phyloP scores from a whole-genome alignment of 2,888 invertebrate genomes.

The Limnephilus rhombicus region DNA sequence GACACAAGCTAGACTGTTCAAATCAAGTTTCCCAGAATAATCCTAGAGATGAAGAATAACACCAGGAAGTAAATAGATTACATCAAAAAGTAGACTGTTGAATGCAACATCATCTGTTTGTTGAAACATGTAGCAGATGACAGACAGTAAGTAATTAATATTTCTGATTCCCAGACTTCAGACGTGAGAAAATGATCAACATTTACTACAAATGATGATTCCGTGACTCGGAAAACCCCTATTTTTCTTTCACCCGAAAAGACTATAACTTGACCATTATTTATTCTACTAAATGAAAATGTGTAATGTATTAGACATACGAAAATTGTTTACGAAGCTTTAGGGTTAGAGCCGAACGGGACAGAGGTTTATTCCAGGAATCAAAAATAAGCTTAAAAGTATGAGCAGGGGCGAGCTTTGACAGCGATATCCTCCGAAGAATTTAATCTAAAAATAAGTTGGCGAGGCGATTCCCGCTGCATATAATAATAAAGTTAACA shows the following conservation, averaged over 20 bases:
- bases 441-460: constrained; percentile 7
- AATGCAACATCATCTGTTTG: neutral
- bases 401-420: neutral
- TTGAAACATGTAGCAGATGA: neutral
- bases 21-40: neutral
- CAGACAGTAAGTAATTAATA: neutral
- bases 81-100: neutral
- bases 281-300: neutral
- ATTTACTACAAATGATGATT: neutral
- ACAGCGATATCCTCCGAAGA: neutral
- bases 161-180: neutral
- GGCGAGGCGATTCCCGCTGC: neutral
- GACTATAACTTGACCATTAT: neutral
- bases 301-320: neutral
- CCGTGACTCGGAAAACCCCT: neutral
- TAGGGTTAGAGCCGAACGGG: neutral
- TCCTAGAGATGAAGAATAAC: neutral
- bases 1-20: too few species aligned
- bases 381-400: neutral
- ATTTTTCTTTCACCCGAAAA: neutral
- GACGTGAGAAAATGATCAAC: neutral
- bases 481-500: neutral
- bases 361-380: neutral
- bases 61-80: neutral
- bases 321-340: neutral